These are phyloP conservation scores for Colletes gigas DNA, from an alignment of 1,140 invertebrate genomes.

Conservation along the genomic window DNA sequence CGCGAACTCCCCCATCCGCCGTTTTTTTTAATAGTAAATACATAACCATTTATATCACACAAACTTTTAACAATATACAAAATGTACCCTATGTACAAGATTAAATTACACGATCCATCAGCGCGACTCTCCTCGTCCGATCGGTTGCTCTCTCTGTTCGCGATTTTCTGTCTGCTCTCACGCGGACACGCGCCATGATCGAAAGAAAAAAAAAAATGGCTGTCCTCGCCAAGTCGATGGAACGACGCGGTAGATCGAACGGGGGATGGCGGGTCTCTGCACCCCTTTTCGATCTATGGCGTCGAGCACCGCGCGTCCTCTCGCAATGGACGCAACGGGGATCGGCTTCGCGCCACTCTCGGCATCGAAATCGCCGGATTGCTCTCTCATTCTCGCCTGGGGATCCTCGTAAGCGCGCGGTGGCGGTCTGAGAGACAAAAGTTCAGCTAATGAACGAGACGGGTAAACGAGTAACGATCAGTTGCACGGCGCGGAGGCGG, in stretches of 20 bases:
- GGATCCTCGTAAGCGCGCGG: slow-evolving; percentile 41
- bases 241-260: background rate
- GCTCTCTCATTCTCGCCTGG: background rate
- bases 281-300: background rate
- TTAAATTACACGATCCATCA: slow-evolving; percentile 79
- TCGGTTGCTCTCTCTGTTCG: slow-evolving; percentile 27
- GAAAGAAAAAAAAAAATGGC: background rate
- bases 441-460: slow-evolving; percentile 73
- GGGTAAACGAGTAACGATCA: slow-evolving; percentile 76
- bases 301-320: background rate
- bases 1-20: slow-evolving; percentile 46
- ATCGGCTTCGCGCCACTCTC: background rate
- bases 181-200: slow-evolving; percentile 7
- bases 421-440: slow-evolving; percentile 64
- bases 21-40: slow-evolving; percentile 72
- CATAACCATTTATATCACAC: slow-evolving; percentile 82
- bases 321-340: background rate
- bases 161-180: background rate
- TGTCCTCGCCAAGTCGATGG: background rate
- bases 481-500: slow-evolving; percentile 65
- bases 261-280: too few species aligned
- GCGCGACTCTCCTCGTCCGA: slow-evolving; percentile 50
- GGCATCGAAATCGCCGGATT: background rate
- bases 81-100: slow-evolving; percentile 81
- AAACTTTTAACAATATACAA: slow-evolving; percentile 83